phyloP scores from a whole-genome alignment of 1,140 invertebrate genomes.

The Maconellicoccus hirsutus region DNA sequence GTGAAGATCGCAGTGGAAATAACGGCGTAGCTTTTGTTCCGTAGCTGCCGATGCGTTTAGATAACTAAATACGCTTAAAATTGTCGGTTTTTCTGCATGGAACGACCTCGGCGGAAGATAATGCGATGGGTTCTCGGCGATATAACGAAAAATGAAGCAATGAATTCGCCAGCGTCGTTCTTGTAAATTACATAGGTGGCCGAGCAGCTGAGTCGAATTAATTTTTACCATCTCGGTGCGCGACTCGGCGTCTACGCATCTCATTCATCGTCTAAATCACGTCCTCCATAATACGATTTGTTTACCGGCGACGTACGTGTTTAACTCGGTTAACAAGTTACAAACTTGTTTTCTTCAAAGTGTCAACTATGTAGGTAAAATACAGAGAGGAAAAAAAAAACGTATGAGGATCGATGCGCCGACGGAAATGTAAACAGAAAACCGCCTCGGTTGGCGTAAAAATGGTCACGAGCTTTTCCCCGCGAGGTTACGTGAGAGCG shows the following conservation, averaged over 20 bases:
- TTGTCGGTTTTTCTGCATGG: constrained; percentile 2
- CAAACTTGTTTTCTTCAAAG: background rate
- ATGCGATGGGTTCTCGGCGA: too few relatives aligned
- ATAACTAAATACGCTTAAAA: constrained; percentile 9
- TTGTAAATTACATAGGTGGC: too few relatives aligned
- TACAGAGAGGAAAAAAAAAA: too few relatives aligned
- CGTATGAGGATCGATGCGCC: background rate
- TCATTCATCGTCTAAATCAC: background rate
- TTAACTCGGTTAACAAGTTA: constrained; percentile 4
- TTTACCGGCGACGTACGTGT: background rate
- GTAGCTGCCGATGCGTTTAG: background rate
- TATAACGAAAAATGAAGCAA: too few relatives aligned
- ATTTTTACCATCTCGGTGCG: too few relatives aligned
- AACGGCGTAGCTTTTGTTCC: background rate
- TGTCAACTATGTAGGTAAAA: too few relatives aligned
- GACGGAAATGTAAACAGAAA: background rate
- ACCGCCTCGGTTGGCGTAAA: background rate
- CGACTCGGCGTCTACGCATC: too few relatives aligned
- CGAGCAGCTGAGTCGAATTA: too few relatives aligned
- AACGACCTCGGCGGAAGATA: too few relatives aligned
- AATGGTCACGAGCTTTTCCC: background rate
- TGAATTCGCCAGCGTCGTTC: too few relatives aligned
- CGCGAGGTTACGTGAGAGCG: background rate
- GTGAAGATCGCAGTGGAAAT: background rate
- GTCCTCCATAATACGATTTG: background rate